phyloP scores from a whole-genome alignment of 2,797 vertebrate genomes.

The Cheirogaleus major region DNA sequence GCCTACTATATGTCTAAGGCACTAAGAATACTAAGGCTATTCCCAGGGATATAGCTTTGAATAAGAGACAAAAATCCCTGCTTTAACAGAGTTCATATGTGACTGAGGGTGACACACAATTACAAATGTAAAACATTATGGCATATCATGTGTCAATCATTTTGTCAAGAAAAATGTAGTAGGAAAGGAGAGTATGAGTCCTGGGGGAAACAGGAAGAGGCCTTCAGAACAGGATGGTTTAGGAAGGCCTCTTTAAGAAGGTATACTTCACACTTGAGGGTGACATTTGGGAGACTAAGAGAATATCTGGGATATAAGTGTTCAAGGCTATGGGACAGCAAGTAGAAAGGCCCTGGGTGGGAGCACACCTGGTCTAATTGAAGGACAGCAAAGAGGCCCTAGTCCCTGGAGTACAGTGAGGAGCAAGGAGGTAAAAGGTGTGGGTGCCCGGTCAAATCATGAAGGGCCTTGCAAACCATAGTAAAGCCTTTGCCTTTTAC shows the following conservation, averaged over 20 bases:
- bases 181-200: background rate
- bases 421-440: background rate
- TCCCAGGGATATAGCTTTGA: background rate
- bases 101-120: background rate
- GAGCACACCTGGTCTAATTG: background rate
- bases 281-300: background rate
- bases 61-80: background rate
- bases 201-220: background rate
- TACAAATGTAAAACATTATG: background rate
- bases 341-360: background rate
- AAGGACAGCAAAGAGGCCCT: background rate
- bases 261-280: background rate
- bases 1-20: background rate
- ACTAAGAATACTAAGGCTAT: background rate
- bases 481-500: background rate
- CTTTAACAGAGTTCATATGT: conserved; percentile 7
- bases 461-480: background rate
- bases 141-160: background rate
- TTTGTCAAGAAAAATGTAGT: conserved; percentile 18
- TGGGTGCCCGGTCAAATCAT: background rate
- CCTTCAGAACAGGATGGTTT: background rate
- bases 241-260: background rate
- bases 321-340: background rate
- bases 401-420: background rate
- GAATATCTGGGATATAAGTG: background rate